Conservation (phyloP, 2,113 vertebrate genomes). For the Stercorarius parasiticus region DNA sequence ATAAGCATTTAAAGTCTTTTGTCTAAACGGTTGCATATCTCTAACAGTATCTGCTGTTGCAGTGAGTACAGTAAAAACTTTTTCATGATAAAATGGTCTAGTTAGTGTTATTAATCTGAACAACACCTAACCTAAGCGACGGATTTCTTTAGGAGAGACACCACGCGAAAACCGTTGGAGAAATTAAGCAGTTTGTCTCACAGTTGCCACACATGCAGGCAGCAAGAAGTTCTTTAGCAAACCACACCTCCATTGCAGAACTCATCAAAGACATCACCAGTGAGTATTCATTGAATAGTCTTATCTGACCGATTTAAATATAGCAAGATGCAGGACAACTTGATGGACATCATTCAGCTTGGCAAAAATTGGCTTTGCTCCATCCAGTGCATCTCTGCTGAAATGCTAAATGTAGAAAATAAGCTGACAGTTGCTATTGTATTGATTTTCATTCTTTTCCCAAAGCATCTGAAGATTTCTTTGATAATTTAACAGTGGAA, state of each 20-base stretch:
- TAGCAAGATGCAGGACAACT: not conserved
- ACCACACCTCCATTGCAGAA: slow-evolving; percentile 96
- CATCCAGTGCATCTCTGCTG: not conserved
- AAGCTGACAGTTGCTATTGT: not conserved
- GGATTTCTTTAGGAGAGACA: slow-evolving; percentile 85
- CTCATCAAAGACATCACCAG: slow-evolving; percentile 97
- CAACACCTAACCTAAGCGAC: not conserved
- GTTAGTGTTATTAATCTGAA: not conserved
- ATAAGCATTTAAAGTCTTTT: not conserved
- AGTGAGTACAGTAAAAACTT: not conserved
- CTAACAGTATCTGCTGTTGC: not conserved
- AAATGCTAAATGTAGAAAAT: not conserved
- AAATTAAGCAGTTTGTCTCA: slow-evolving; percentile 98
- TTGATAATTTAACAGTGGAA: slow-evolving; percentile 96
- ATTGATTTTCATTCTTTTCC: slow-evolving; percentile 14
- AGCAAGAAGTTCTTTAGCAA: slow-evolving; percentile 90
- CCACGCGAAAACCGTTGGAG: slow-evolving; percentile 94
- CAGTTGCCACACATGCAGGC: slow-evolving; percentile 99
- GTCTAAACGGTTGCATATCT: accelerated
- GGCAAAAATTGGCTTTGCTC: not conserved
- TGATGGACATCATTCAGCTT: not conserved
- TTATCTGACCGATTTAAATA: not conserved
- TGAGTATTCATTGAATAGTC: slow-evolving; percentile 51
- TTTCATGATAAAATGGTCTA: not conserved
- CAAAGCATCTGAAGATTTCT: slow-evolving; percentile 96